Conservation (phyloP, 1,140 invertebrate species). For the Heliconius eleuchia region DNA sequence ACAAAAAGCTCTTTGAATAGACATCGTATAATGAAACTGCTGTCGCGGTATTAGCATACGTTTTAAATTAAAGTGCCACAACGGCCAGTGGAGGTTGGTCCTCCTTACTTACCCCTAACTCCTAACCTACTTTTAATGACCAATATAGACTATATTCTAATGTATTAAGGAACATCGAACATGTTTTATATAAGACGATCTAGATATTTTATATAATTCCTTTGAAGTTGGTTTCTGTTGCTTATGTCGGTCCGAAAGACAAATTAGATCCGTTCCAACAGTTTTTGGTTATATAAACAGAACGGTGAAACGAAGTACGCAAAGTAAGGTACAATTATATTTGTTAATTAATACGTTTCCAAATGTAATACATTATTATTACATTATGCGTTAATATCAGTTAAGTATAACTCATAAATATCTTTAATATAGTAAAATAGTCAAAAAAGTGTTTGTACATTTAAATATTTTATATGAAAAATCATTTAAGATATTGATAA, state of each 20-base stretch:
- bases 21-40: slow-evolving; percentile 24
- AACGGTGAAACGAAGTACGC: background rate
- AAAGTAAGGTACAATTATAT: slow-evolving; percentile 10
- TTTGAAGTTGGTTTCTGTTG: slow-evolving; percentile 35
- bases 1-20: slow-evolving; percentile 12
- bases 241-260: slow-evolving; percentile 25
- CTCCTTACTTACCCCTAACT: background rate
- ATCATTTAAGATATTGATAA: too few relatives aligned
- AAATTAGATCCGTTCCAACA: slow-evolving; percentile 31
- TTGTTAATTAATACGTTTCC: background rate
- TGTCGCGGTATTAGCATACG: slow-evolving; percentile 28
- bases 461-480: too few relatives aligned
- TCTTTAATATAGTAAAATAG: too few relatives aligned
- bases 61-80: slow-evolving; percentile 25
- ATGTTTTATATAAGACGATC: background rate
- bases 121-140: background rate
- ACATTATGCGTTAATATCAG: background rate
- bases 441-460: too few relatives aligned
- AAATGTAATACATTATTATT: background rate
- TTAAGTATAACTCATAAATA: background rate
- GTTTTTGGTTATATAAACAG: slow-evolving; percentile 26
- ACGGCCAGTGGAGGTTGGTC: background rate
- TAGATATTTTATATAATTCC: slow-evolving; percentile 13
- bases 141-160: slow-evolving; percentile 11
- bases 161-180: background rate